Percentiles rank a stretch among this genome's conserved stretches.
phyloP scores from a whole-genome alignment of 2,888 invertebrate genomes.

The Hypsopygia costalis region DNA sequence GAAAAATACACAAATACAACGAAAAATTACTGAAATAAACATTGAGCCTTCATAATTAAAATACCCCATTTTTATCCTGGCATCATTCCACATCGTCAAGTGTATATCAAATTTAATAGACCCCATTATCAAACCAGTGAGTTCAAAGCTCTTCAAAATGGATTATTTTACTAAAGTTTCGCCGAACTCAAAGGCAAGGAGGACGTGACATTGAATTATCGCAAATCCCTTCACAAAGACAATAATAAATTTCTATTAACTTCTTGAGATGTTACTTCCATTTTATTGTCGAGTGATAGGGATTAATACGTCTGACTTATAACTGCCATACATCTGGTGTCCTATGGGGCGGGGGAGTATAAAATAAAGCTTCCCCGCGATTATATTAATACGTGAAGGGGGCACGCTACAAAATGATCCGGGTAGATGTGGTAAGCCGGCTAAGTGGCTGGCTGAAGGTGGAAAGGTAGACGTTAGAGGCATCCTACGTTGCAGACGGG shows the following conservation, averaged over 20 bases:
- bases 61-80: no score
- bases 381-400: constrained; percentile 74
- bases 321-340: constrained; percentile 77
- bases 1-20: no score
- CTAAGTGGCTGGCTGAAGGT: constrained; percentile 47
- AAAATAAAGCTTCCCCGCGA: constrained; percentile 74
- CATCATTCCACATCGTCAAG: background rate
- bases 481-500: constrained; percentile 10
- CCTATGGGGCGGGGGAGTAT: constrained; percentile 56
- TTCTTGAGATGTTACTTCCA: constrained; percentile 72
- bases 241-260: constrained; percentile 74
- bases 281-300: constrained; percentile 76
- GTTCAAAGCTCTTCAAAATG: constrained; percentile 5
- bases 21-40: no score
- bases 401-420: constrained; percentile 56
- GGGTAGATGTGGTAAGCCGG: constrained; percentile 58
- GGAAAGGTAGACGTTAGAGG: constrained; percentile 10
- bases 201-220: constrained; percentile 39
- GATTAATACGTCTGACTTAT: constrained; percentile 80
- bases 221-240: constrained; percentile 44
- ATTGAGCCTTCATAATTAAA: no score
- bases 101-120: constrained; percentile 1
- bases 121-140: constrained; percentile 4
- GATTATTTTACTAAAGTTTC: constrained; percentile 8
- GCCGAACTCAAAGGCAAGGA: constrained; percentile 8